phyloP scores from a whole-genome alignment of 2,113 vertebrate species.

The Haemorhous mexicanus region DNA sequence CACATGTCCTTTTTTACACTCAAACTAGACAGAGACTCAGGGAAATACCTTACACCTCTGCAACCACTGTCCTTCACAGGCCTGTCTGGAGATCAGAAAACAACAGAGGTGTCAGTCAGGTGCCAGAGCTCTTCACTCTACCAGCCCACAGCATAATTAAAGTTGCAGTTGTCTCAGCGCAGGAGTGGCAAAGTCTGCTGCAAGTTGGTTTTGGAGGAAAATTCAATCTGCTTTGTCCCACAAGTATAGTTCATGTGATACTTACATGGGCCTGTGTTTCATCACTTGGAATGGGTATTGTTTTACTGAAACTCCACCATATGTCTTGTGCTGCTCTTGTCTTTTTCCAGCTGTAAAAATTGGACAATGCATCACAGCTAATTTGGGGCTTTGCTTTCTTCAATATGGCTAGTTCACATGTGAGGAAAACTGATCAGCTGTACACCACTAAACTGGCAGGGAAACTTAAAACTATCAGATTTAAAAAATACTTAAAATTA shows the following conservation, averaged over 20 bases:
- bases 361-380: neutral
- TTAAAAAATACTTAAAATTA: neutral
- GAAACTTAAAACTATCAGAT: neutral
- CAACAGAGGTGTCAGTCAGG: rapidly evolving
- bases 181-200: neutral
- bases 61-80: rapidly evolving
- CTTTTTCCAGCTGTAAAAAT: neutral
- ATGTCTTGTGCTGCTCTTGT: neutral
- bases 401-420: neutral
- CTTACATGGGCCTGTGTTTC: neutral
- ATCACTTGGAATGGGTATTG: neutral
- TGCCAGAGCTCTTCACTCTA: neutral
- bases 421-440: neutral
- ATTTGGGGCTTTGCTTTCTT: neutral
- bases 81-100: neutral
- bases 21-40: neutral
- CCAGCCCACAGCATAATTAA: neutral
- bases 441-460: neutral
- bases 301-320: neutral
- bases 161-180: neutral
- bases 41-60: neutral
- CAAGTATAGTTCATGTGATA: neutral
- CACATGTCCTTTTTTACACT: neutral
- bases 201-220: neutral
- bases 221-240: neutral